A percentile compares a stretch with the other conserved stretches of the same genome.
Conservation (phyloP, 2,888 invertebrate genomes). For the Griposia aprilina region DNA sequence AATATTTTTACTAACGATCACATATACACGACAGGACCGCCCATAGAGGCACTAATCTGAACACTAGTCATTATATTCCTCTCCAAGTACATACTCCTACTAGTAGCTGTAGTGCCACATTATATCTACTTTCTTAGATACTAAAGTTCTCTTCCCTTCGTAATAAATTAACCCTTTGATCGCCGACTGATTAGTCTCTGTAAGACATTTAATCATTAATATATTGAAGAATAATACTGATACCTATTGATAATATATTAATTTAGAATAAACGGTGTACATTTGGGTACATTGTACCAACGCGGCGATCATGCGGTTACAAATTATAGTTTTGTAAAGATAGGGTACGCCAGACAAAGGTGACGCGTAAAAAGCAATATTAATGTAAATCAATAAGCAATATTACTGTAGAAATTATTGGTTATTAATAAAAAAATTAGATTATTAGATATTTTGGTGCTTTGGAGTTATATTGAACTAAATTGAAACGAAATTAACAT, state of each 20-base stretch:
- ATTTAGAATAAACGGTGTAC: conserved; percentile 53
- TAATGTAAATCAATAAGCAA: conserved; percentile 88
- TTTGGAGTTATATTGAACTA: conserved; percentile 82
- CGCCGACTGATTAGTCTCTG: conserved; percentile 63
- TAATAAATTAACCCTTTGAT: conserved; percentile 64
- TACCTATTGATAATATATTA: conserved; percentile 54
- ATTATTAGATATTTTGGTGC: conserved; percentile 86
- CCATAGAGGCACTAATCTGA: conserved; percentile 75
- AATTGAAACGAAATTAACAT: conserved; percentile 83
- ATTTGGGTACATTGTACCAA: conserved; percentile 52
- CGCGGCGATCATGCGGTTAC: conserved; percentile 66
- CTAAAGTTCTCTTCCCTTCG: conserved; percentile 71
- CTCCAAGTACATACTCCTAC: conserved; percentile 79
- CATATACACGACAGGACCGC: conserved; percentile 54
- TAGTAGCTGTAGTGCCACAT: conserved; percentile 85
- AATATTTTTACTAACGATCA: conserved; percentile 15
- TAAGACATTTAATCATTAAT: conserved; percentile 65
- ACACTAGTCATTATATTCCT: conserved; percentile 79
- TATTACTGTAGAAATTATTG: conserved; percentile 84
- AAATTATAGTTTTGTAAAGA: conserved; percentile 76
- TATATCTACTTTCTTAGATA: conserved; percentile 76
- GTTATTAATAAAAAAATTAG: conserved; percentile 81
- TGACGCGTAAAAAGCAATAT: conserved; percentile 89
- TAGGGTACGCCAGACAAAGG: conserved; percentile 78
- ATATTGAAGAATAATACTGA: conserved; percentile 63